Percentiles rank a stretch among this genome's conserved stretches.
Evolutionary conservation across 1,140 invertebrate genomes (phyloP).

Genomic region (Trichomalopsis sarcophagae): DNA sequence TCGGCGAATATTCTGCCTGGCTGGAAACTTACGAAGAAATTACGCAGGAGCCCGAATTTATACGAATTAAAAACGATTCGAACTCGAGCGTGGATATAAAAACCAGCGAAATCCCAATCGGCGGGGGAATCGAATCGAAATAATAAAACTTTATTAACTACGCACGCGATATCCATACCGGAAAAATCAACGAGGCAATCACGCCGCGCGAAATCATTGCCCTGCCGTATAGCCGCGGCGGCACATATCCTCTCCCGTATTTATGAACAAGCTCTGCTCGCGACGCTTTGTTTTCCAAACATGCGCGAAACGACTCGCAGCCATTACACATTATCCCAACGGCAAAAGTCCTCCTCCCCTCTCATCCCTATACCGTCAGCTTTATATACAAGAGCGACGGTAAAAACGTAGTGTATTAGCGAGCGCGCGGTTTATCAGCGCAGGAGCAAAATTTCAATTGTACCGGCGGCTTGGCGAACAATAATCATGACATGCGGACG

Average conservation of each 20-base stretch:
- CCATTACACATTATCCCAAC: conserved; percentile 7
- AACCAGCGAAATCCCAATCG: too few species aligned
- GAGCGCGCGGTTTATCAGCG: conserved; percentile 58
- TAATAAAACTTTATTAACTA: neutral
- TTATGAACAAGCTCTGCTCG: neutral
- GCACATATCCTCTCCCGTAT: neutral
- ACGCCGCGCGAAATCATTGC: too few species aligned
- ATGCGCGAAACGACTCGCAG: neutral
- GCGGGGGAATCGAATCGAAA: too few species aligned
- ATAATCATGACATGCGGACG: conserved; percentile 69
- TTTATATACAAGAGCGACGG: neutral
- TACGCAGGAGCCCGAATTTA: too few species aligned
- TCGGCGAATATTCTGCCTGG: too few species aligned
- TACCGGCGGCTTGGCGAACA: conserved; percentile 65
- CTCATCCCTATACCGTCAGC: too few species aligned
- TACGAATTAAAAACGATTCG: too few species aligned
- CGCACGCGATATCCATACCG: too few species aligned
- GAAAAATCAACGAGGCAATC: conserved; percentile 3
- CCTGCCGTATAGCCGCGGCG: neutral
- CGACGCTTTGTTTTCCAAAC: conserved; percentile 12
- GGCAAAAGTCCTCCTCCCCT: neutral
- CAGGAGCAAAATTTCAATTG: conserved; percentile 59
- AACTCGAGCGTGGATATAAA: too few species aligned
- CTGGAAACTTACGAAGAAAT: too few species aligned
- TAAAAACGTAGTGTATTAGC: neutral